These are phyloP conservation scores for Notocelia uddmanniana DNA, from an alignment of 2,888 invertebrate genomes.

Conservation along the genomic window DNA sequence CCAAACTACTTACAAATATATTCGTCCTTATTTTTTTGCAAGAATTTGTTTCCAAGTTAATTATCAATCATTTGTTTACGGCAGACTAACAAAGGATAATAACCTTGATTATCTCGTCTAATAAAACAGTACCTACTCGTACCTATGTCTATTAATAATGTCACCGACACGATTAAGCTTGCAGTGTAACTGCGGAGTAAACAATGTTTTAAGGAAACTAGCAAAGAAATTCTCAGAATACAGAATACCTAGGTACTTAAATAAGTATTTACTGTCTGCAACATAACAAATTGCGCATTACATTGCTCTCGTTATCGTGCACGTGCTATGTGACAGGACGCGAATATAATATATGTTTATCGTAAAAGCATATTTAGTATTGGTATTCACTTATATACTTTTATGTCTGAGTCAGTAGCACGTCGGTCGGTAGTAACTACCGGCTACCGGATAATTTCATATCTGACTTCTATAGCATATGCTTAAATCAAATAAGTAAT, in stretches of 20 bases:
- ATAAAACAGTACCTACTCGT: not conserved
- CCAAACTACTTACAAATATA: too few relatives aligned
- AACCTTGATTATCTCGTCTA: slow-evolving; percentile 2
- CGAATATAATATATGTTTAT: not conserved
- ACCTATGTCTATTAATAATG: not conserved
- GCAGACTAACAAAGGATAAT: not conserved
- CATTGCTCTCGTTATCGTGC: slow-evolving; percentile 32
- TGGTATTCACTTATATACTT: too few relatives aligned
- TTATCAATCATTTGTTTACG: not conserved
- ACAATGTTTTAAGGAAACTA: slow-evolving; percentile 16
- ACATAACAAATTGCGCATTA: slow-evolving; percentile 32
- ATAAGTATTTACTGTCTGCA: slow-evolving; percentile 24
- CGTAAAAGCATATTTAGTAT: not conserved
- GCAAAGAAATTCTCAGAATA: slow-evolving; percentile 13
- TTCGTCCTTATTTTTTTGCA: too few relatives aligned
- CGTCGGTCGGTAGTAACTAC: too few relatives aligned
- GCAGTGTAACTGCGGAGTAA: not conserved
- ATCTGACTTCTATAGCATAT: not conserved
- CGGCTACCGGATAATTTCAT: too few relatives aligned
- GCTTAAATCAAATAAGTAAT: too few relatives aligned
- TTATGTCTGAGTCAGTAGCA: too few relatives aligned
- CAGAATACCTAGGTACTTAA: not conserved
- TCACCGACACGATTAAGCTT: not conserved
- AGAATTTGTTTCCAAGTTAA: too few relatives aligned
- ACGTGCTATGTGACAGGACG: slow-evolving; percentile 19